Base-by-base conservation (phyloP, 2,888 invertebrate species). In the Archips crataeganus region DNA sequence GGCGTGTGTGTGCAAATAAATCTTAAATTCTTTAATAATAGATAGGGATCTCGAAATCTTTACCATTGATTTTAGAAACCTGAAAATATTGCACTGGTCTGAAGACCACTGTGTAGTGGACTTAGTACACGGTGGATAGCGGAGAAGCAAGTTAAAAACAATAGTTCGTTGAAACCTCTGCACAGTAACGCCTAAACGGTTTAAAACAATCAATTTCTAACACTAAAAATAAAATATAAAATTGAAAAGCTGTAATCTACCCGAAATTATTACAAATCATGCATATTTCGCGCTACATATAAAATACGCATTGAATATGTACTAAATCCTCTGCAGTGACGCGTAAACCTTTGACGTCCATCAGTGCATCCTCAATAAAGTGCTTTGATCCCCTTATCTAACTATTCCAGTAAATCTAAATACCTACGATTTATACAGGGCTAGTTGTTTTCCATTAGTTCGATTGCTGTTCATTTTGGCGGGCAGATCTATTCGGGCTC, bases 361-460 rank as follows among this genome's bases (percentile, higher is more conserved):
- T 60, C 60, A 13, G 11, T 15, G 68, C 47, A 68, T 68, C 59
- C 45, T 60, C 45, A n/a, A 60, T 47, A 59, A 47, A 67, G 67
- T 67, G 34, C 57, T 59, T 59, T 67, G 67, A 67, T 68, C 60
- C 57, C 34, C 11, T 36, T 51, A 65, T 51, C 34, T n/a, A 3
- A 32, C 60, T 45, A 59, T 66, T 66, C 42, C 42, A 13, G 11
- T 9, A 13, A 60, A 45, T 60, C 8, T 9, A 13, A 60, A 45
- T 60, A 59, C 32, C 59, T 62, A 49, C 49, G 60, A n/a, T 36
- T 15, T 36, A 68, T 36, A 34, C 68, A 49, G 34, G 36, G 34
- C 68, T 60, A 10, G 15, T 60, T 60, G 13, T 5, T 60, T 47
- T 68, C 59, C 45, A 60, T 68, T 60, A 60, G 34, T 47, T 36